A percentile compares a stretch with the other conserved stretches of the same genome.
Conservation (phyloP, 2,113 vertebrate genomes). For the Formicarius rufipectus region DNA sequence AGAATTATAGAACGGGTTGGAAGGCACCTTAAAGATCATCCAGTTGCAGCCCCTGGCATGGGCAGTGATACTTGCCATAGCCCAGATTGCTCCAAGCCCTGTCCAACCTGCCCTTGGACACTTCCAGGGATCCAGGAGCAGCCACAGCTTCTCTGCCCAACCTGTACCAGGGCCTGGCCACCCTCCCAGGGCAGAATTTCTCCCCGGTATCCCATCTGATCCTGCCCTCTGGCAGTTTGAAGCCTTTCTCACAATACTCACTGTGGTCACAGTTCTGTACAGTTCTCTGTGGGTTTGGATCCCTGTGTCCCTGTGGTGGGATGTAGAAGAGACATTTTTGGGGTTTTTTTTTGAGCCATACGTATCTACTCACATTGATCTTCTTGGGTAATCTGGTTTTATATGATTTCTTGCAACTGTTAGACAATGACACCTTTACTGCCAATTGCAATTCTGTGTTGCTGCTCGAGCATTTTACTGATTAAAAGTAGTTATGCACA, state of each 20-base stretch:
- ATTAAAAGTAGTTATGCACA: not conserved
- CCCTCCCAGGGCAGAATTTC: not conserved
- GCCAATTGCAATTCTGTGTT: not conserved
- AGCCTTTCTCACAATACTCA: not conserved
- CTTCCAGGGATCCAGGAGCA: not conserved
- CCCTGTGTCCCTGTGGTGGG: not conserved
- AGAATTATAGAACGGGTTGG: not conserved
- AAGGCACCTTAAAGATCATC: not conserved
- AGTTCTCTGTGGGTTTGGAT: not conserved
- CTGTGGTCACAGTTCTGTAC: not conserved
- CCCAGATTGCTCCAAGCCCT: not conserved
- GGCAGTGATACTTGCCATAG: not conserved
- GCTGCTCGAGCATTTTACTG: not conserved
- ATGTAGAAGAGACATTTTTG: not conserved
- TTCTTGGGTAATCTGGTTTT: not conserved
- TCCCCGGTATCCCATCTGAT: not conserved
- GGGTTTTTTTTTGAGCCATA: fast-evolving
- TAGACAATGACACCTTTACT: not conserved
- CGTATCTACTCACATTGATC: not conserved
- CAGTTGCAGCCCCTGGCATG: not conserved
- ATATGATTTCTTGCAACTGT: not conserved
- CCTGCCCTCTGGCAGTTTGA: not conserved
- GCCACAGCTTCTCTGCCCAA: not conserved
- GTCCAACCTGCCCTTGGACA: not conserved
- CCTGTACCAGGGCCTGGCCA: not conserved